Percentiles rank a stretch among this genome's conserved stretches.
Conservation (phyloP, 2,888 invertebrate genomes). For the Ochropacha duplaris region DNA sequence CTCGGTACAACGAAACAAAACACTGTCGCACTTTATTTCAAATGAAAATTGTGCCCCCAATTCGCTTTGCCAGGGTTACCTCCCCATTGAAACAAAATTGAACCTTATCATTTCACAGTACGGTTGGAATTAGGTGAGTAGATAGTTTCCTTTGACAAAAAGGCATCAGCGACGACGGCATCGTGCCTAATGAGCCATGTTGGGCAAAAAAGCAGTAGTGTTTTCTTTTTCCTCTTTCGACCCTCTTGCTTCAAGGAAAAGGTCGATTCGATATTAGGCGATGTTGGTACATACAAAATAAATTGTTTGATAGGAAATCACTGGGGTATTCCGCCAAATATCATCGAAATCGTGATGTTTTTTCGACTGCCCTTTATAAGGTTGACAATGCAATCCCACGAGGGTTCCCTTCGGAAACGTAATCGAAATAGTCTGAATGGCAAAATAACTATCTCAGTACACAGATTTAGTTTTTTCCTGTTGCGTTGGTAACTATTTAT, state of each 20-base stretch:
- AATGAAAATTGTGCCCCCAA: slow-evolving; percentile 44
- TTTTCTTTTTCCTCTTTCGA: slow-evolving; percentile 39
- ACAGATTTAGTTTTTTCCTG: neutral
- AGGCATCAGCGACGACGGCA: slow-evolving; percentile 42
- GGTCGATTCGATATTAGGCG: slow-evolving; percentile 43
- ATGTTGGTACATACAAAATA: slow-evolving; percentile 21
- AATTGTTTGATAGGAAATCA: slow-evolving; percentile 12
- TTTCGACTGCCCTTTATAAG: slow-evolving; percentile 4
- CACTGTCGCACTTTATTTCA: slow-evolving; percentile 42
- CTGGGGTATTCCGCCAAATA: slow-evolving; percentile 1
- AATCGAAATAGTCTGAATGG: slow-evolving; percentile 1
- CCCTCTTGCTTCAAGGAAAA: slow-evolving; percentile 34
- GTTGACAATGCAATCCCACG: slow-evolving; percentile 3
- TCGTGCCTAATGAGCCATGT: slow-evolving; percentile 50
- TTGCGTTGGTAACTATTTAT: neutral
- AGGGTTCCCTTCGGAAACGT: neutral
- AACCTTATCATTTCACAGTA: slow-evolving; percentile 5
- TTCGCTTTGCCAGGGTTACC: slow-evolving; percentile 18
- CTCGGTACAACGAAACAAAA: slow-evolving; percentile 37
- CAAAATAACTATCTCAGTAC: neutral
- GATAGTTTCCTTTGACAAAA: slow-evolving; percentile 45
- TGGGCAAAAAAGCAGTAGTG: slow-evolving; percentile 35
- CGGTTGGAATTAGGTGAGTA: slow-evolving; percentile 13
- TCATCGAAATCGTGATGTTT: slow-evolving; percentile 1
- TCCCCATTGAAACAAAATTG: neutral